Evolutionary conservation across 2,797 vertebrate genomes (phyloP), one percentile per base, ranked within the genome.

Genomic region (Margarornis squamiger): DNA sequence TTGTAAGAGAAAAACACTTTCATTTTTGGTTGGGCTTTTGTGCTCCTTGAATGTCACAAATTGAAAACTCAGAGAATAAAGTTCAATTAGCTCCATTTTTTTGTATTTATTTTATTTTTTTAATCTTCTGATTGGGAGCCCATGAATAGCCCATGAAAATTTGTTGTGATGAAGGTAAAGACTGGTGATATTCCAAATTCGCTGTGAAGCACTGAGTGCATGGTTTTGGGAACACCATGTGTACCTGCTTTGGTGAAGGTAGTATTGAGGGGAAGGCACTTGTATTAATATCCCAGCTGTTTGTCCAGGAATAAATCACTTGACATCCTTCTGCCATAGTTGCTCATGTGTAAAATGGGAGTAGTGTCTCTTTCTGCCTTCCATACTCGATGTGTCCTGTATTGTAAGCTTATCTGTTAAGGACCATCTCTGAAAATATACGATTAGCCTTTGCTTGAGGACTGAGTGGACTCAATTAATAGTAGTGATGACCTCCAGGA

Each of bases 61-160:
- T 89, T 91, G 34, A 91, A 87, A 93, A 77, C 20, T 75, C 30
- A 85, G 79, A 93, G 34, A 63, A 63, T 74, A 67, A 57, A 72
- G 46, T 79, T 55, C 46, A 86, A 45, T 80, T 87, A 94, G 38
- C n/a, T 49, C 45, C 20, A 6, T 58, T 23, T 76, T 17, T 22
- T 39, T n/a, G 4, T 9, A 29, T 5, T 14, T 3, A 0, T 6
- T 9, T 45, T 12, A 10, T 43, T 11, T 21, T 1, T 3, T 17
- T 5, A 1, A 8, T 68, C 15, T 81, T 84, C 41, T 74, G 46
- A 9, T 16, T 57, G 20, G 30, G 14, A 72, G 1, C 13, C n/a
- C 17, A 16, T 45, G 23, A 67, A 61, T 75, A 73, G 80, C 84
- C 46, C 39, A 15, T 57, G 71, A 87, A 20, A 95, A 79, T 61